Evolutionary conservation across 2,888 invertebrate genomes (phyloP), one percentile per base, ranked within the genome.

Genomic region (Dryobota labecula): DNA sequence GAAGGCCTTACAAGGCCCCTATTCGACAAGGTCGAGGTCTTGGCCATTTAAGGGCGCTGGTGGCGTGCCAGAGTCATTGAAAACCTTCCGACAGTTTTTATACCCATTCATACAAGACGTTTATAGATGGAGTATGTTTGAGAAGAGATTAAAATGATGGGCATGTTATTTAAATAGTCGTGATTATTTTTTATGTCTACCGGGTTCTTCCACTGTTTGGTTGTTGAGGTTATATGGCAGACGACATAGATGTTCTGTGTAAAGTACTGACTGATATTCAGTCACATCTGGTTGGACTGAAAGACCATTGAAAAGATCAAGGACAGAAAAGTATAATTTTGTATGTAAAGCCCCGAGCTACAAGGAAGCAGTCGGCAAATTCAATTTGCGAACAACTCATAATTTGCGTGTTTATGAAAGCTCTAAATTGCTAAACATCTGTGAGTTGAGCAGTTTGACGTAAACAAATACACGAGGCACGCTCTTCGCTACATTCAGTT

Each of bases 1-100:
- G 45, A 61, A 70, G 72, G 69, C 63, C 54, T 51, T 83, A 63
- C 61, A 66, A 68, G 67, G 63, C 24, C 41, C 33, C 56, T 70
- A 78, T 72, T 81, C 54, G 70, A 30, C 76, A 76, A 84, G 83
- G 83, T 82, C 64, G 70, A 70, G 80, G 76, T 71, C 58, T 67
- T 24, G 33, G 68, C 73, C 71, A 63, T 76, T 49, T 73, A 61
- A 70, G 66, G 73, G 56, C 51, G 36, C 41, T 58, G 56, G 60
- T 75, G 45, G 47, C 47, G 57, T 69, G 76, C 57, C 58, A 71
- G 33, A 70, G 70, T 70, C 73, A 74, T 73, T 74, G 73, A 71
- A 57, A 61, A 69, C 69, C 70, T 80, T 76, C 73, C 73, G 73
- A 61, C 33, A 62, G 38, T 67, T 75, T 76, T 80, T 75, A 47